Evolutionary conservation across 2,888 invertebrate species (phyloP).

Genomic region (Eupithecia pulchellata): DNA sequence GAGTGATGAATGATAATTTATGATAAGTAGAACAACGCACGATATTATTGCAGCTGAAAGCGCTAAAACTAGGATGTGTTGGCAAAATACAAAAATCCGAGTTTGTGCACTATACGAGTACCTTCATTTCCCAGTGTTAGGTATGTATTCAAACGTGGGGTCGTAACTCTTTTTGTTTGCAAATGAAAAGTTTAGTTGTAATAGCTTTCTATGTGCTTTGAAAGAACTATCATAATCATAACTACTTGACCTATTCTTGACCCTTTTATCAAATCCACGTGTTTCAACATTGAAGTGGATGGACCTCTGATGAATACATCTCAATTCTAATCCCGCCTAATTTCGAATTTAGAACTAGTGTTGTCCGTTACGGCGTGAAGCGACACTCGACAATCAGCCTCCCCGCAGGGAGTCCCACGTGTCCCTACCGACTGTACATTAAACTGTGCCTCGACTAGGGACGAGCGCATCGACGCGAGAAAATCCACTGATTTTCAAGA

Average conservation of each 20-base stretch:
- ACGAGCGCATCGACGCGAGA: slow-evolving; percentile 66
- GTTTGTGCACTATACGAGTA: neutral
- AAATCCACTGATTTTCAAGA: slow-evolving; percentile 62
- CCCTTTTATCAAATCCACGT: slow-evolving; percentile 21
- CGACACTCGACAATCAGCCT: slow-evolving; percentile 77
- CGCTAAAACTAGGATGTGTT: neutral
- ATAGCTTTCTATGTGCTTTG: neutral
- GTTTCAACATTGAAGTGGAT: slow-evolving; percentile 10
- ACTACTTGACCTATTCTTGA: slow-evolving; percentile 47
- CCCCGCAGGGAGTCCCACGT: slow-evolving; percentile 80
- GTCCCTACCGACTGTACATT: slow-evolving; percentile 44
- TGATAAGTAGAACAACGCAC: neutral
- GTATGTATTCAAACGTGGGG: neutral
- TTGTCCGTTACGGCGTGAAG: slow-evolving; percentile 73
- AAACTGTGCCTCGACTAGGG: slow-evolving; percentile 55
- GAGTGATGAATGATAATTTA: neutral
- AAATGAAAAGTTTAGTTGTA: neutral
- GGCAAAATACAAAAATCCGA: neutral
- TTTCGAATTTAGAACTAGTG: slow-evolving; percentile 64
- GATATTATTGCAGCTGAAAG: neutral
- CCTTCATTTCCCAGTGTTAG: neutral
- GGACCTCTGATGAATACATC: slow-evolving; percentile 27
- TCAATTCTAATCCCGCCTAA: slow-evolving; percentile 41
- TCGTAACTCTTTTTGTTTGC: neutral
- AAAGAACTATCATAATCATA: slow-evolving; percentile 14